Conservation (phyloP, 2,113 vertebrate species). For the Tragelaphus buxtoni region DNA sequence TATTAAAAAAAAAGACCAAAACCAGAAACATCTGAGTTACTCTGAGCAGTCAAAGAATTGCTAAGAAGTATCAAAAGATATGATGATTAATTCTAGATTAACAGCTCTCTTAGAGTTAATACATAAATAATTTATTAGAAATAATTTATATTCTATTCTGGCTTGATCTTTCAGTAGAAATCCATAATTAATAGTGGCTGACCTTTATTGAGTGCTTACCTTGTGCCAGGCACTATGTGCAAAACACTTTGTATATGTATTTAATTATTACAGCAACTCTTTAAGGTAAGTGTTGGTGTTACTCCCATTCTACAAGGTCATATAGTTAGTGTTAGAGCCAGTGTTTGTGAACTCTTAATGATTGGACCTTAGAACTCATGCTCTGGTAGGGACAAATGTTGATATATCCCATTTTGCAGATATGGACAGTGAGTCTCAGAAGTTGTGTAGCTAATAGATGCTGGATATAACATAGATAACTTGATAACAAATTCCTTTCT, state of each 20-base stretch:
- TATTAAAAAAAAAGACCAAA: not conserved
- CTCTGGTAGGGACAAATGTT: not conserved
- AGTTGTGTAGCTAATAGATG: not conserved
- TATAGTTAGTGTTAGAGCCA: not conserved
- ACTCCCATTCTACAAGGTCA: not conserved
- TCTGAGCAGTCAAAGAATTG: not conserved
- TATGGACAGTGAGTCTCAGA: not conserved
- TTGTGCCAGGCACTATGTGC: not conserved
- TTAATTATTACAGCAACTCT: not conserved
- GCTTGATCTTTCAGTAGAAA: not conserved
- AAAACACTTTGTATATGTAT: not conserved
- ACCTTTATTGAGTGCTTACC: not conserved
- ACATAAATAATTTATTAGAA: not conserved
- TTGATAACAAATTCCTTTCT: not conserved
- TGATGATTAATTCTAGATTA: not conserved
- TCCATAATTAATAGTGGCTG: not conserved
- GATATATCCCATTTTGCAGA: not conserved
- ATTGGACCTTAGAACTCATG: not conserved
- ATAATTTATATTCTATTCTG: not conserved
- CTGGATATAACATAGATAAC: not conserved
- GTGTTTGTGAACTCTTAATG: not conserved
- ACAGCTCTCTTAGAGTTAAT: not conserved
- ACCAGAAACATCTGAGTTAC: not conserved
- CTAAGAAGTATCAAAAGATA: not conserved
- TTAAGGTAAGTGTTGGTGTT: not conserved